phyloP scores from a whole-genome alignment of 2,888 invertebrate species.

The Miltochrista miniata region DNA sequence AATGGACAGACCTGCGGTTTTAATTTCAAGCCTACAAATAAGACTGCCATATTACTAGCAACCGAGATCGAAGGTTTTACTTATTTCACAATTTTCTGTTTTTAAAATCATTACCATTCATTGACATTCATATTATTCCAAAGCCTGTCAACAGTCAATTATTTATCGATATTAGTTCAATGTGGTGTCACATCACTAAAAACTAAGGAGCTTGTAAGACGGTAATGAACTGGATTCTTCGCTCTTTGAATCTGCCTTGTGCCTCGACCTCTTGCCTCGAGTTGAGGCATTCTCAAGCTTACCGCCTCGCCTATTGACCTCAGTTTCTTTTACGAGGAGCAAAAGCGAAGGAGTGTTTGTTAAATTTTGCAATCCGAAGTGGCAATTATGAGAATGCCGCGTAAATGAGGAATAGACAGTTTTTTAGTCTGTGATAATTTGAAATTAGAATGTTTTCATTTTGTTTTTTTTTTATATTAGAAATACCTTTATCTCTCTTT shows the following conservation, averaged over 20 bases:
- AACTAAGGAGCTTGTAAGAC: conserved; percentile 62
- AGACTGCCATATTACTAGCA: too few relatives aligned
- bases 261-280: conserved; percentile 23
- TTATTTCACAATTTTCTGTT: too few relatives aligned
- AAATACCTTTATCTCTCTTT: too few relatives aligned
- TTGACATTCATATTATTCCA: too few relatives aligned
- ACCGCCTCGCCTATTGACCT: conserved; percentile 31
- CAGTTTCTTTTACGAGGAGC: conserved; percentile 37
- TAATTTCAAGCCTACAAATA: too few relatives aligned
- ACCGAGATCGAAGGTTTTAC: too few relatives aligned
- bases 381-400: conserved; percentile 15
- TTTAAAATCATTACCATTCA: too few relatives aligned
- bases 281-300: conserved; percentile 10
- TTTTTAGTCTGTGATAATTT: neutral
- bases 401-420: neutral
- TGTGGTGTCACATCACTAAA: conserved; percentile 38
- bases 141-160: too few relatives aligned
- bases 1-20: too few relatives aligned
- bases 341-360: conserved; percentile 24
- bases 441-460: neutral
- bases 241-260: conserved; percentile 60
- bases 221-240: conserved; percentile 74
- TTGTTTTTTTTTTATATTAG: neutral
- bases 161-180: conserved; percentile 23
- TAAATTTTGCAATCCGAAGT: conserved; percentile 13